A percentile compares a stretch with the other conserved stretches of the same genome.
phyloP scores from a whole-genome alignment of 2,888 invertebrate species.

The Drosophila differens region DNA sequence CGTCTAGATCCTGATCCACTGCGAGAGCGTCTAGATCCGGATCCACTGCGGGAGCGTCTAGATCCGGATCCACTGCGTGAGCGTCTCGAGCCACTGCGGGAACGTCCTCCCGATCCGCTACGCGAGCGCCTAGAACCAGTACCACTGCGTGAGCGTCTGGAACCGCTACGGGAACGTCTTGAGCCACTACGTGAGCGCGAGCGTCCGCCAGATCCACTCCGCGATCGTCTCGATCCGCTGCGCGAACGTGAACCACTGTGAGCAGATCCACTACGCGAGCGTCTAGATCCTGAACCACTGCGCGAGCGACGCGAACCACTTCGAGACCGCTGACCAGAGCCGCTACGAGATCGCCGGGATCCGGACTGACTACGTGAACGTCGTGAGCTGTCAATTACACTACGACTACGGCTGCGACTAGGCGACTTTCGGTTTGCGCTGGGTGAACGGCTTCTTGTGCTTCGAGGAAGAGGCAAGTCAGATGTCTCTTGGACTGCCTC shows the following conservation, averaged over 20 bases:
- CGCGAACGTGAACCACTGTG: conserved; percentile 60
- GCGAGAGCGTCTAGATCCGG: conserved; percentile 55
- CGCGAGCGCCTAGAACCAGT: conserved; percentile 54
- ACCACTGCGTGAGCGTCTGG: conserved; percentile 70
- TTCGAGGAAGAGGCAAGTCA: conserved; percentile 33
- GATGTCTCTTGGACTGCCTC: conserved; percentile 16
- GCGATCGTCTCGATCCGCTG: conserved; percentile 63
- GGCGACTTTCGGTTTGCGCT: conserved; percentile 77
- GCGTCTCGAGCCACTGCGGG: conserved; percentile 65
- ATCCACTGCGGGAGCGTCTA: conserved; percentile 51
- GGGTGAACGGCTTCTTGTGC: conserved; percentile 58
- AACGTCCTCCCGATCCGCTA: conserved; percentile 47
- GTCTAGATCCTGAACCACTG: conserved; percentile 61
- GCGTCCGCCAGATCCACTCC: conserved; percentile 59
- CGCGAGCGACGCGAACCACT: conserved; percentile 58
- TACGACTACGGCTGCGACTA: conserved; percentile 49
- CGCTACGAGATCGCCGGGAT: conserved; percentile 48
- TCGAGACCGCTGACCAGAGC: conserved; percentile 40
- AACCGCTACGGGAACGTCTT: conserved; percentile 47
- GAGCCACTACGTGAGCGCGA: conserved; percentile 26
- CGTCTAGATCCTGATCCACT: conserved; percentile 58
- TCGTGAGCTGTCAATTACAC: conserved; percentile 38
- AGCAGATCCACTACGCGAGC: conserved; percentile 60
- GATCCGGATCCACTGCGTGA: conserved; percentile 71
- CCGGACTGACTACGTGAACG: conserved; percentile 74